Base-by-base conservation (phyloP, 2,113 vertebrate species). In the Neodontobutis hainanensis region DNA sequence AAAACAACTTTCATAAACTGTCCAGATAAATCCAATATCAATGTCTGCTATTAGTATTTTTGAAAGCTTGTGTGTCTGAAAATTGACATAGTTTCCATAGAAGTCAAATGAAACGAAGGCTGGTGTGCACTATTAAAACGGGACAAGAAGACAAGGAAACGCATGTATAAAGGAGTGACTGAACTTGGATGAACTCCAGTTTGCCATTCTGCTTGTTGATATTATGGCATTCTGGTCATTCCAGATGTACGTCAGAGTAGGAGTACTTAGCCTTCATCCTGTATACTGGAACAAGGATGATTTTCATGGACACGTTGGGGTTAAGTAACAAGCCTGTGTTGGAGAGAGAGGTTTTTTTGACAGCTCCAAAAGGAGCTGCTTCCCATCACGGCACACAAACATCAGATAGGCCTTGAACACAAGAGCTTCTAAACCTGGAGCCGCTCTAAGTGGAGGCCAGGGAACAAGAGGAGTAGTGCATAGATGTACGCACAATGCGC, bases 381-480 rank as follows among this genome's bases (percentile, higher is more conserved):
- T 92, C 77, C 80, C 75, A 87, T 93, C 92, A 91, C 75, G 61
- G 80, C 82, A 79, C 80, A 85, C 70, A 60, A 75, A 77, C 73
- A 83, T 80, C 61, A 86, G 84, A 90, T 88, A 86, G 50, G 51
- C 61, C 67, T 60, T 48, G 0, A 56, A 57, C 61, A 52, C 58
- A 47, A 44, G 70, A 74, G 68, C 72, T 64, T 74, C 68, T 80
- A 66, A 73, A 80, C 70, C 4, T 78, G 38, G 48, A 40, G 45
- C 61, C 66, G 55, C 46, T 62, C 49, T 60, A 64, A 57, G 67
- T 57, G 61, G 73, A 56, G 66, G 66, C 72, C 65, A 77, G 76
- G 80, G 9, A 70, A 80, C 53, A 58, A 66, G 76, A 50, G 68
- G 51, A 65, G 64, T 44, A 42, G 51, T 44, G 48, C 43, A 51